Percentiles rank a stretch among this genome's conserved stretches.
phyloP scores from a whole-genome alignment of 2,113 vertebrate species.

The Halcyon malimbica region DNA sequence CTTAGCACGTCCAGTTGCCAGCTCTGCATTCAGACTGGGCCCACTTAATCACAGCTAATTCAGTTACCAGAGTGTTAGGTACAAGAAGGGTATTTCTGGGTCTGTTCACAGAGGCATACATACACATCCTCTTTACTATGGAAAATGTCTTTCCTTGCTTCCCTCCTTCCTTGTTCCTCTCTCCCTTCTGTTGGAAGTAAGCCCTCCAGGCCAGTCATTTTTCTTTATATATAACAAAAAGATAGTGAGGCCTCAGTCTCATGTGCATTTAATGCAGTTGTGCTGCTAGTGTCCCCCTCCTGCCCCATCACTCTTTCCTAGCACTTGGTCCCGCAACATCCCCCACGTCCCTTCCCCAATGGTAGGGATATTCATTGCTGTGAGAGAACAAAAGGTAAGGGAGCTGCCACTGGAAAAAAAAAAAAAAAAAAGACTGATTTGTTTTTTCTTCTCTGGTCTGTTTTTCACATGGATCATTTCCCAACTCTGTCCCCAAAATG shows the following conservation, averaged over 20 bases:
- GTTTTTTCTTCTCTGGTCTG: neutral
- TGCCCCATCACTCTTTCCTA: neutral
- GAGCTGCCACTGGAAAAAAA: neutral
- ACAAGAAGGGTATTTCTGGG: neutral
- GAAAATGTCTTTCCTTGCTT: neutral
- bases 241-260: neutral
- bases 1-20: neutral
- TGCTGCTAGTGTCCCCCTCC: neutral
- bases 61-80: neutral
- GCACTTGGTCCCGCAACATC: neutral
- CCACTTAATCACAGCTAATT: neutral
- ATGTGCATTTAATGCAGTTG: rapidly evolving
- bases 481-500: neutral
- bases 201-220: neutral
- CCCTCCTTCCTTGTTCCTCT: neutral
- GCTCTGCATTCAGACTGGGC: neutral
- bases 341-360: neutral
- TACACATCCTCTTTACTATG: neutral
- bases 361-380: neutral
- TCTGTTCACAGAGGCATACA: neutral
- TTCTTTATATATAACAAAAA: neutral
- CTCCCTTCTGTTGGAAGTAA: neutral
- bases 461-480: neutral
- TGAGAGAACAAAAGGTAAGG: slow-evolving; percentile 27
- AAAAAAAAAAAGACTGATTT: neutral